Evolutionary conservation across 2,797 vertebrate species (phyloP).

Genomic region (Enteromius viviparus): DNA sequence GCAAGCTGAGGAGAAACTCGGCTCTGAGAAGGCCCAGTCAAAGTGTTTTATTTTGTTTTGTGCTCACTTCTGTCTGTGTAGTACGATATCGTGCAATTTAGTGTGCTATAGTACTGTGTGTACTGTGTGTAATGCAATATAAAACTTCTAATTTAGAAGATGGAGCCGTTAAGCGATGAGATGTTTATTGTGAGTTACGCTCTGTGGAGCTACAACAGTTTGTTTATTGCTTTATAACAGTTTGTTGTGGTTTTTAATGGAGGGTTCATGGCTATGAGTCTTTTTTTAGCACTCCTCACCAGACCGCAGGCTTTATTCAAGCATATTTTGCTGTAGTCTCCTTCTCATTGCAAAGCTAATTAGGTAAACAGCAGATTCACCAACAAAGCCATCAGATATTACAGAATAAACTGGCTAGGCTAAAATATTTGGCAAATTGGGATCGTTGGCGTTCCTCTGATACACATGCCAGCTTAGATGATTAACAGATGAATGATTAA

Average conservation of each 20-base stretch:
- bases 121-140: not conserved
- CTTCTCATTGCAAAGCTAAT: constrained; percentile 11
- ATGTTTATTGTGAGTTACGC: constrained; percentile 5
- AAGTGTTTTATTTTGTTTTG: constrained; percentile 5
- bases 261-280: not conserved
- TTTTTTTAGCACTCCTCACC: constrained; percentile 11
- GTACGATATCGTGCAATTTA: not conserved
- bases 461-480: not conserved
- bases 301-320: constrained; percentile 5
- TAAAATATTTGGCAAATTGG: constrained; percentile 1
- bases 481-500: not conserved
- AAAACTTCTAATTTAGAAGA: constrained; percentile 20
- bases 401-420: not conserved
- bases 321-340: not conserved
- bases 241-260: constrained; percentile 18
- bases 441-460: not conserved
- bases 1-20: not conserved
- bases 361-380: constrained; percentile 17
- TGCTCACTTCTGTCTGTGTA: not conserved
- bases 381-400: not conserved
- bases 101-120: not conserved
- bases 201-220: not conserved
- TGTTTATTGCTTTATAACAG: constrained; percentile 8
- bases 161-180: not conserved
- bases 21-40: not conserved